Base-by-base conservation (phyloP, 2,888 invertebrate species). In the Scaptomyza tumidula region DNA sequence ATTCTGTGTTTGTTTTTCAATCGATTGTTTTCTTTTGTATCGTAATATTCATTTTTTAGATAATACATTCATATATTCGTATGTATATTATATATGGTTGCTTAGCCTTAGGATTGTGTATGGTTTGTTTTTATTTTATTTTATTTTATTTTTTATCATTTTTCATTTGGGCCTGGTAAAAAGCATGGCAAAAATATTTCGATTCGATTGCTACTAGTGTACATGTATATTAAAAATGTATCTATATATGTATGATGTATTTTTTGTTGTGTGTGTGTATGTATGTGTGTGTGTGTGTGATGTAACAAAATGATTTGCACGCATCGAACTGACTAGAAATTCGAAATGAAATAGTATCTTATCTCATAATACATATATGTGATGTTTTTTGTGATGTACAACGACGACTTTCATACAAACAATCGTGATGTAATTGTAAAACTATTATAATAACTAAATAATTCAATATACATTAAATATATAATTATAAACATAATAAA, bases 281-380 rank as follows among this genome's bases (percentile, higher is more conserved):
- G 19, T 19, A n/a, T n/a, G n/a, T n/a, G n/a, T 54, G 31, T 19
- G 55, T 50, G 35, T 54, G 44, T 53, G 52, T 65, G 44, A 24
- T 24, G 24, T 24, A 24, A 24, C 24, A 4, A 24, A 24, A 24
- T 3, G 24, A 24, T 24, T 78, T 74, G 78, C 65, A 74, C 78
- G 75, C 62, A 68, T 74, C 69, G 57, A 74, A 78, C 78, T 76
- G 74, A 78, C 78, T 78, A 73, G 78, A 78, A 78, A 78, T 74
- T 74, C 54, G 56, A 78, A 74, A 41, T 41, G 41, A 72, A 59
- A 55, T 63, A 59, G 52, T 63, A 53, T 65, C 75, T 24, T 24
- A 24, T 24, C 24, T 24, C 24, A 24, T 77, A 73, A 73, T 67
- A 39, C 50, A 35, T 64, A 72, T 35, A 54, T 64, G 33, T 37